phyloP scores from a whole-genome alignment of 2,797 vertebrate genomes.

The Melanitta fusca region DNA sequence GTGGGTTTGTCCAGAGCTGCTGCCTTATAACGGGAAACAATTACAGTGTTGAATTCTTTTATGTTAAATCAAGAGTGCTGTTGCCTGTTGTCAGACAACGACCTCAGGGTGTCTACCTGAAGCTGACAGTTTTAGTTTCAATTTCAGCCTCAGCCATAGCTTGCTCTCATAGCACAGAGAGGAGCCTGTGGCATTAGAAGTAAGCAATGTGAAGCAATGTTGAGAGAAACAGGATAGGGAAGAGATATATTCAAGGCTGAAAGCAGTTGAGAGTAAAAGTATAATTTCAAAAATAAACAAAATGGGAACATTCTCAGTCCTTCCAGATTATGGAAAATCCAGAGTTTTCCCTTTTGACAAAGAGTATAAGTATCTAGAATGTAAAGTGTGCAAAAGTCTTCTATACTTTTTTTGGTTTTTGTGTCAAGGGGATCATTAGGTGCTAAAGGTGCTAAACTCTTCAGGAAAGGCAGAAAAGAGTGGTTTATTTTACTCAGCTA shows the following conservation, averaged over 20 bases:
- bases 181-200: background rate
- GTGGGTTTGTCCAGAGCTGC: background rate
- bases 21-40: background rate
- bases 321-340: background rate
- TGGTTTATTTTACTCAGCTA: too few relatives aligned
- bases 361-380: too few relatives aligned
- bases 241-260: background rate
- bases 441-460: too few relatives aligned
- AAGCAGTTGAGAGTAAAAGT: background rate
- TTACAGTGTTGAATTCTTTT: background rate
- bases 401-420: too few relatives aligned
- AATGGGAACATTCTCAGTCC: background rate
- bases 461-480: too few relatives aligned
- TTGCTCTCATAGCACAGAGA: background rate
- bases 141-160: background rate
- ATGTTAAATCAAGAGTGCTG: background rate
- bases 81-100: background rate
- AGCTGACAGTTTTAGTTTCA: background rate
- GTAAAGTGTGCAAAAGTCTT: too few relatives aligned
- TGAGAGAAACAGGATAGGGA: background rate
- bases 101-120: background rate
- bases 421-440: too few relatives aligned
- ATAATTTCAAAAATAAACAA: background rate
- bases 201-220: background rate
- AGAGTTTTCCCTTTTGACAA: background rate